Base-by-base conservation (phyloP, 2,113 vertebrate genomes). In the Pelobates fuscus region DNA sequence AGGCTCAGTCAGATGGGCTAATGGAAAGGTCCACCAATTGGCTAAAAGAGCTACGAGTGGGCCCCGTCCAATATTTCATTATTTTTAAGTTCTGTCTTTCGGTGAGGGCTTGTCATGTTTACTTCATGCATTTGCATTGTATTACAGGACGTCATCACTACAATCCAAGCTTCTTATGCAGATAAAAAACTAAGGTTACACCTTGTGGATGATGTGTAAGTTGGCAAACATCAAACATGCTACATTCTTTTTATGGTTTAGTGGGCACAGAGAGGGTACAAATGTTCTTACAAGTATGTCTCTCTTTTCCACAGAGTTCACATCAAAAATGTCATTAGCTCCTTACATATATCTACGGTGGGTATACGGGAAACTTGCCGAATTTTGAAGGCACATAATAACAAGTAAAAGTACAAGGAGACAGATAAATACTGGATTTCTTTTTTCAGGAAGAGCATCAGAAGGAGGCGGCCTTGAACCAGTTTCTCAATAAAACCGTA, bases 101-200 rank as follows among this genome's bases (percentile, higher is more conserved):
- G n/a, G n/a, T n/a, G n/a, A n/a, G n/a, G n/a, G n/a, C n/a, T n/a
- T n/a, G n/a, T n/a, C n/a, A n/a, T n/a, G n/a, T n/a, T n/a, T n/a
- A n/a, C n/a, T n/a, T n/a, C n/a, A n/a, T n/a, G n/a, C n/a, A n/a
- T n/a, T 52, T 52, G 12, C 6, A 8, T 37, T 62, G 30, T 32
- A 46, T 5, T 69, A 46, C 66, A 86, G 88, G 85, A 84, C 27
- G 27, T 78, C 68, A 77, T 2, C 0, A 72, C 82, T 32, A 78
- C 83, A 0, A 10, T 94, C 68, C 84, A 80, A 43, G 87, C 89
- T 21, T 89, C 86, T 27, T 96, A 94, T 10, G 81, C 46, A 1
- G 83, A 92, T 24, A 95, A 93, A 82, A 94, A 88, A 32, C 81
- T 95, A 6, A 67, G 79, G 60, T 74, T 91, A 71, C 82, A 78